These are phyloP conservation scores for Galeopsomyia nigrocyanea DNA, from an alignment of 2,888 invertebrate genomes.

Conservation along the genomic window DNA sequence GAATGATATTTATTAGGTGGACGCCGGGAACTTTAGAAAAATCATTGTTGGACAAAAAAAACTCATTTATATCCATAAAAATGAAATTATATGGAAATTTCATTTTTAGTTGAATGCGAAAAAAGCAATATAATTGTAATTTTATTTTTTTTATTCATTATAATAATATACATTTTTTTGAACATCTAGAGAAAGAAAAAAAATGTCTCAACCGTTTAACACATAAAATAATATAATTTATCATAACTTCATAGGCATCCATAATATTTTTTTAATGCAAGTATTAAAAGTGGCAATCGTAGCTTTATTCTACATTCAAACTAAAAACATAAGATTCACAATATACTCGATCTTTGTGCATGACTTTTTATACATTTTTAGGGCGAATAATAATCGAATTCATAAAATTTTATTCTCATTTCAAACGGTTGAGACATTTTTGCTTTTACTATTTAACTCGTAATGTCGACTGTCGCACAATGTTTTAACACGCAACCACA, in stretches of 20 bases:
- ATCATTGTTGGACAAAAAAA: conserved; percentile 49
- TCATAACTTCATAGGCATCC: neutral
- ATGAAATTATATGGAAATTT: conserved; percentile 4
- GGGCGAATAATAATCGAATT: too few relatives aligned
- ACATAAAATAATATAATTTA: neutral
- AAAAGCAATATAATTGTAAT: conserved; percentile 9
- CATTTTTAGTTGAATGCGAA: conserved; percentile 7
- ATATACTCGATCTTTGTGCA: too few relatives aligned
- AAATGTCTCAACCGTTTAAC: conserved; percentile 10
- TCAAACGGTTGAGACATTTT: too few relatives aligned
- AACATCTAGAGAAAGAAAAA: neutral
- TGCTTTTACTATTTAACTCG: too few relatives aligned
- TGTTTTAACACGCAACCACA: too few relatives aligned
- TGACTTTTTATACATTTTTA: too few relatives aligned
- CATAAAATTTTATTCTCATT: too few relatives aligned
- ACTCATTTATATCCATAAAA: conserved; percentile 36
- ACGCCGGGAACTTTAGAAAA: conserved; percentile 12
- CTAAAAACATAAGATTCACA: too few relatives aligned
- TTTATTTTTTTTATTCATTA: neutral
- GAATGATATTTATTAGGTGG: conserved; percentile 19
- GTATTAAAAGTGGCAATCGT: neutral
- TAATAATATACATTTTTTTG: neutral
- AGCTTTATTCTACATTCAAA: neutral
- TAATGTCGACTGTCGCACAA: too few relatives aligned
- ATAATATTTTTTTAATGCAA: neutral